These are phyloP conservation scores for Orthosia cruda DNA, from an alignment of 2,888 invertebrate genomes.

Conservation along the genomic window DNA sequence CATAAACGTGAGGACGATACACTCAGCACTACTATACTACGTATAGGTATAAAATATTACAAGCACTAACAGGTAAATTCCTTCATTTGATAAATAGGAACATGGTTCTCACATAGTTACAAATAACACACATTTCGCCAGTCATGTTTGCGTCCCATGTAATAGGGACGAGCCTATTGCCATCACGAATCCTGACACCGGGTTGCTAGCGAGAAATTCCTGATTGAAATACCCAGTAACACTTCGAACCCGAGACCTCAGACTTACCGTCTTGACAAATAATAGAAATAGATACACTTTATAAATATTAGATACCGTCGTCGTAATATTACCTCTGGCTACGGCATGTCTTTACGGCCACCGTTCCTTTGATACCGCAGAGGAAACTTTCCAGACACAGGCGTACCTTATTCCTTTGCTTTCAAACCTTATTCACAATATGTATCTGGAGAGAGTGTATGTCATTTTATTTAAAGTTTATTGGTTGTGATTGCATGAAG, in stretches of 20 bases:
- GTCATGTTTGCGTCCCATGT: too few species aligned
- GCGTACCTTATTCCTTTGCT: conserved; percentile 29
- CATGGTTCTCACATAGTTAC: too few species aligned
- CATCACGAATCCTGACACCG: too few species aligned
- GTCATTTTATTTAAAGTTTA: conserved; percentile 19
- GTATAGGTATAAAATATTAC: too few species aligned
- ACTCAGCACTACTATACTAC: too few species aligned
- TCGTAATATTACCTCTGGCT: conserved; percentile 10
- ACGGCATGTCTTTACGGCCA: conserved; percentile 31
- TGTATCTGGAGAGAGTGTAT: conserved; percentile 2
- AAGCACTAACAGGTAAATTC: too few species aligned
- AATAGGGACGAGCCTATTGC: too few species aligned
- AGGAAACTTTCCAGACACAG: conserved; percentile 63
- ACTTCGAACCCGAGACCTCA: neutral
- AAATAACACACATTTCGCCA: too few species aligned
- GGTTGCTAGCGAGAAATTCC: too few species aligned
- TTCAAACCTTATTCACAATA: conserved; percentile 19
- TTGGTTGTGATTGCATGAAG: neutral
- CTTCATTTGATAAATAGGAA: too few species aligned
- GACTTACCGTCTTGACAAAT: neutral
- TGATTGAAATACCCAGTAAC: too few species aligned
- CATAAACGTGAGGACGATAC: too few species aligned
- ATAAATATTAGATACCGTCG: neutral
- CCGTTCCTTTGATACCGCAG: conserved; percentile 28
- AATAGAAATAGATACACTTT: neutral